Evolutionary conservation across 2,797 vertebrate genomes (phyloP).

Genomic region (Helicolenus hilgendorfi): DNA sequence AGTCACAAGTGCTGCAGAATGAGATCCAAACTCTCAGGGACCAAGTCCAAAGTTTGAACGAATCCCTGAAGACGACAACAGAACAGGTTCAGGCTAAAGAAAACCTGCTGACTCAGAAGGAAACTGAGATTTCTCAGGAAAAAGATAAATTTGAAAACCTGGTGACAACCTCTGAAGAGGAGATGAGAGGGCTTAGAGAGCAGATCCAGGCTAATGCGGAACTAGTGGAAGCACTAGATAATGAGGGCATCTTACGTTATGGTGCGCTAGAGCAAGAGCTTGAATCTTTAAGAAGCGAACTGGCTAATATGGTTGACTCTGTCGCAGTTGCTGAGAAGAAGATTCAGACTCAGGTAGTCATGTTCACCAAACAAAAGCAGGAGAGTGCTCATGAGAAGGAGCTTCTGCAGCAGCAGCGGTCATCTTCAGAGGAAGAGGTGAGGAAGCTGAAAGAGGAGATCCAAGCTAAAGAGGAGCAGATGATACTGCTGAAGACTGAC

Average conservation of each 20-base stretch:
- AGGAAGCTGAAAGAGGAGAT: conserved; percentile 55
- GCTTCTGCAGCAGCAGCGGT: conserved; percentile 49
- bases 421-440: conserved; percentile 23
- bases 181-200: conserved; percentile 54
- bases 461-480: conserved; percentile 55
- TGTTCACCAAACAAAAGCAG: conserved; percentile 46
- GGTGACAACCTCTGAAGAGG: conserved; percentile 63
- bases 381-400: conserved; percentile 45
- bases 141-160: conserved; percentile 34
- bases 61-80: conserved; percentile 41
- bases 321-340: conserved; percentile 55
- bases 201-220: conserved; percentile 62
- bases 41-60: conserved; percentile 42
- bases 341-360: conserved; percentile 13
- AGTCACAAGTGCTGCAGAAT: conserved; percentile 48
- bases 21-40: conserved; percentile 61
- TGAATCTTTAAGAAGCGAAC: conserved; percentile 24
- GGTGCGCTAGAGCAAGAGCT: conserved; percentile 59
- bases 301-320: neutral
- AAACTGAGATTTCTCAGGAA: conserved; percentile 59
- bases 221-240: conserved; percentile 18
- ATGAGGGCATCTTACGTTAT: conserved; percentile 32
- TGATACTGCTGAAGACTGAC: conserved; percentile 47
- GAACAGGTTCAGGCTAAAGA: conserved; percentile 71
- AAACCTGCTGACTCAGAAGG: conserved; percentile 56